Percentiles rank a stretch among this genome's conserved stretches.
Conservation (phyloP, 2,888 invertebrate species). For the Plagodis pulveraria region DNA sequence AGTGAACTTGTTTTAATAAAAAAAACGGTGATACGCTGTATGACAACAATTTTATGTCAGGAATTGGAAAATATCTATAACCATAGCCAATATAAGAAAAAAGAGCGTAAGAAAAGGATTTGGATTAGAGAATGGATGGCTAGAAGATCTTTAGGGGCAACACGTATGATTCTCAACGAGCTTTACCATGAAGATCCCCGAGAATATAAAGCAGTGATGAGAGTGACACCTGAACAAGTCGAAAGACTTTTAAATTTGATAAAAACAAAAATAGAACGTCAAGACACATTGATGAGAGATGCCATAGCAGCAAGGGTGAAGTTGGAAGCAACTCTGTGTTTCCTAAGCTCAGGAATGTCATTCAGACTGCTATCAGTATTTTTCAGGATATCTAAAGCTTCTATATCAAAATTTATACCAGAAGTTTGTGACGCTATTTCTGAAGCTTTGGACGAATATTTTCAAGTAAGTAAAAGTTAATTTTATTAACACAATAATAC, state of each 20-base stretch:
- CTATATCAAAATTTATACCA: too few relatives aligned
- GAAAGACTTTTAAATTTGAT: constrained; percentile 33
- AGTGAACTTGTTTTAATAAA: too few relatives aligned
- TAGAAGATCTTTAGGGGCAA: constrained; percentile 32
- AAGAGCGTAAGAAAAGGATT: constrained; percentile 31
- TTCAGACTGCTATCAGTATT: too few relatives aligned
- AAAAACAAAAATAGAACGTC: constrained; percentile 32
- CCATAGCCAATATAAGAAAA: constrained; percentile 4
- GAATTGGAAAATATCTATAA: too few relatives aligned
- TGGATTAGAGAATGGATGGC: constrained; percentile 31
- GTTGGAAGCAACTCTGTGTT: constrained; percentile 32
- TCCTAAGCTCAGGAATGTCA: constrained; percentile 22
- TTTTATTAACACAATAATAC: too few relatives aligned
- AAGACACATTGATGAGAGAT: constrained; percentile 40
- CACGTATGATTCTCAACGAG: constrained; percentile 28
- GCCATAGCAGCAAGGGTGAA: constrained; percentile 40
- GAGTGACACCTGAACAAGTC: constrained; percentile 30
- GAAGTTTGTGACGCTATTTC: too few relatives aligned
- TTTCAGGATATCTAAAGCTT: too few relatives aligned
- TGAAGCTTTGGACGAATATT: too few relatives aligned
- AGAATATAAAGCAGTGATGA: constrained; percentile 25
- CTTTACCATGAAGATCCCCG: constrained; percentile 29
- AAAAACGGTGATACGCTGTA: too few relatives aligned
- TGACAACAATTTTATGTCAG: too few relatives aligned
- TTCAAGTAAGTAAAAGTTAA: too few relatives aligned